Evolutionary conservation across 1,140 invertebrate genomes (phyloP).

Genomic region (Eueides isabella): DNA sequence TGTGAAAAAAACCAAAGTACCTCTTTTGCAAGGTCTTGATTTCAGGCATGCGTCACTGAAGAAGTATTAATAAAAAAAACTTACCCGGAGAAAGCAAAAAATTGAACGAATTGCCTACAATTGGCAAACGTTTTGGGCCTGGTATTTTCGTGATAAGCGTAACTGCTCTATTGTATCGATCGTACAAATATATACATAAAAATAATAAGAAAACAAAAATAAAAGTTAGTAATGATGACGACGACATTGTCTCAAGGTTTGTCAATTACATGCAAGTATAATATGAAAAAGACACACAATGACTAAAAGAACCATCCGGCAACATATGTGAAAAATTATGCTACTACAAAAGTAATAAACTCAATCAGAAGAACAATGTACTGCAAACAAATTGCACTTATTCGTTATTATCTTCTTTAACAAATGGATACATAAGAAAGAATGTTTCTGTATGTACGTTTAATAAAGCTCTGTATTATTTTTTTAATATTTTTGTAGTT

Average conservation of each 20-base stretch:
- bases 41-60: too few species aligned
- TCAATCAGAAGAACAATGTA: neutral
- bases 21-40: too few species aligned
- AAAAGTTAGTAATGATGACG: neutral
- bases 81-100: conserved; percentile 27
- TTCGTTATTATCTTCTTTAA: neutral
- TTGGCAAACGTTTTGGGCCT: conserved; percentile 17
- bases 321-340: neutral
- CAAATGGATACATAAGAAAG: neutral
- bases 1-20: too few species aligned
- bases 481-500: too few species aligned
- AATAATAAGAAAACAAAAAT: neutral
- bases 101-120: conserved; percentile 29
- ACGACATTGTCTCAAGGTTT: neutral
- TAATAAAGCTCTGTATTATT: neutral
- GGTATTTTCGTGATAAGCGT: conserved; percentile 27
- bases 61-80: neutral
- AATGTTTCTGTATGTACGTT: neutral
- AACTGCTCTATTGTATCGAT: neutral
- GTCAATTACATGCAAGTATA: neutral
- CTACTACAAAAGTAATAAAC: neutral
- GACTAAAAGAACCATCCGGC: neutral
- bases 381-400: neutral
- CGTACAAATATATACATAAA: conserved; percentile 6
- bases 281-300: neutral